Percentiles rank a stretch among this genome's conserved stretches.
Conservation (phyloP, 1,140 invertebrate species). For the Atta texana region DNA sequence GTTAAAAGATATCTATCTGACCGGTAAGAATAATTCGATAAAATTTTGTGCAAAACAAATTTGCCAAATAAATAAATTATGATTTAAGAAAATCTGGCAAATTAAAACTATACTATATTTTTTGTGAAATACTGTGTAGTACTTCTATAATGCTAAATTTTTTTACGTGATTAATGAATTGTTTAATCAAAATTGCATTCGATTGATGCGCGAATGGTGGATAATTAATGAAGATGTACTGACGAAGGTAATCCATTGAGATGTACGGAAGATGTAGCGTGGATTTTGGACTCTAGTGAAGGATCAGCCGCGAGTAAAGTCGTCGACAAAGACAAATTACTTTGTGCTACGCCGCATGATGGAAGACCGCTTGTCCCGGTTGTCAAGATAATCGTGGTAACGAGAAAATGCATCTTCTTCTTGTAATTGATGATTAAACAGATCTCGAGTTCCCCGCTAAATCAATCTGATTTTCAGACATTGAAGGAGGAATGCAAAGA, state of each 20-base stretch:
- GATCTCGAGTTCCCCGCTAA: neutral
- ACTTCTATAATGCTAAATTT: neutral
- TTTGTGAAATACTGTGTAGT: neutral
- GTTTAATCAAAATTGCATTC: constrained; percentile 5
- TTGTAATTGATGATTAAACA: constrained; percentile 30
- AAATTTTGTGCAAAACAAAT: neutral
- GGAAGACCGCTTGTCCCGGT: constrained; percentile 86
- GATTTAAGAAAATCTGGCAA: neutral
- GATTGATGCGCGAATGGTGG: neutral
- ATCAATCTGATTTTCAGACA: constrained; percentile 73
- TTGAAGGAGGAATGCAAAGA: constrained; percentile 78
- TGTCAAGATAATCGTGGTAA: constrained; percentile 87
- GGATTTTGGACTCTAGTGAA: constrained; percentile 85
- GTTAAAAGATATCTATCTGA: constrained; percentile 83
- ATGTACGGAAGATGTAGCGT: constrained; percentile 87
- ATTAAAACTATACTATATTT: neutral
- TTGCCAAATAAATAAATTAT: neutral
- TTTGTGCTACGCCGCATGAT: constrained; percentile 85
- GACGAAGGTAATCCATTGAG: constrained; percentile 87
- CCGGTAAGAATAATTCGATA: constrained; percentile 48
- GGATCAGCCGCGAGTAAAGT: constrained; percentile 82
- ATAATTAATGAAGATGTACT: constrained; percentile 27
- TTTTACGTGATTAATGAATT: neutral
- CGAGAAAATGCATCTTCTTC: constrained; percentile 13
- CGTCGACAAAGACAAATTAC: constrained; percentile 85